phyloP scores from a whole-genome alignment of 2,888 invertebrate genomes.

The Tetheella fluctuosa region DNA sequence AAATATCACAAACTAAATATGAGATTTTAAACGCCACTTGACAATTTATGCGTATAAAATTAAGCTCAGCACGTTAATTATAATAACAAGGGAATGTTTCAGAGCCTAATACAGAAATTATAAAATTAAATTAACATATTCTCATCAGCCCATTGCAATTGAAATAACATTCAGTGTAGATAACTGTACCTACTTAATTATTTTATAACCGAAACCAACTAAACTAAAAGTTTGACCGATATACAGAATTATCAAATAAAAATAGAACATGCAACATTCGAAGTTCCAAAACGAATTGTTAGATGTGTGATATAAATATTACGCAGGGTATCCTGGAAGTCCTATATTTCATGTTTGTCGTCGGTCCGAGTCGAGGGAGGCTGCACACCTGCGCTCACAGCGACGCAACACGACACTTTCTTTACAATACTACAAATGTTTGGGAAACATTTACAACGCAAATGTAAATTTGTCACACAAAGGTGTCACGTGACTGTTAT shows the following conservation, averaged over 20 bases:
- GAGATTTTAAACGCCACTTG: background rate
- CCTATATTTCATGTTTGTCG: constrained; percentile 68
- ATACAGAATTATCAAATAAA: background rate
- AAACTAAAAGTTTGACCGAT: background rate
- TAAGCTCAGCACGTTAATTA: background rate
- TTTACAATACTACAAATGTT: constrained; percentile 35
- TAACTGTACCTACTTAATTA: constrained; percentile 5
- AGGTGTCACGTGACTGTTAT: constrained; percentile 64
- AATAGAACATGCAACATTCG: background rate
- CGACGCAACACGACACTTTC: constrained; percentile 19
- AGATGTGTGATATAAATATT: constrained; percentile 67
- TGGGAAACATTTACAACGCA: constrained; percentile 46
- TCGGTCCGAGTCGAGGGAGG: constrained; percentile 41
- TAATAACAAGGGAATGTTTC: background rate
- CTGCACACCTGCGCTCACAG: constrained; percentile 39
- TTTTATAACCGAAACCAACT: background rate
- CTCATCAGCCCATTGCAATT: constrained; percentile 2
- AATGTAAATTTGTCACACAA: constrained; percentile 69
- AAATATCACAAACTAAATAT: background rate
- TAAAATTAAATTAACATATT: constrained; percentile 6
- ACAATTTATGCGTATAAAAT: background rate
- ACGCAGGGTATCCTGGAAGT: constrained; percentile 60
- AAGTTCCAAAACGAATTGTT: constrained; percentile 48
- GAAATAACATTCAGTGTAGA: constrained; percentile 11
- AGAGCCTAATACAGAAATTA: constrained; percentile 5